These are phyloP conservation scores for Ditylenchus weischeri DNA, from an alignment of 2,888 invertebrate genomes.

Conservation along the genomic window DNA sequence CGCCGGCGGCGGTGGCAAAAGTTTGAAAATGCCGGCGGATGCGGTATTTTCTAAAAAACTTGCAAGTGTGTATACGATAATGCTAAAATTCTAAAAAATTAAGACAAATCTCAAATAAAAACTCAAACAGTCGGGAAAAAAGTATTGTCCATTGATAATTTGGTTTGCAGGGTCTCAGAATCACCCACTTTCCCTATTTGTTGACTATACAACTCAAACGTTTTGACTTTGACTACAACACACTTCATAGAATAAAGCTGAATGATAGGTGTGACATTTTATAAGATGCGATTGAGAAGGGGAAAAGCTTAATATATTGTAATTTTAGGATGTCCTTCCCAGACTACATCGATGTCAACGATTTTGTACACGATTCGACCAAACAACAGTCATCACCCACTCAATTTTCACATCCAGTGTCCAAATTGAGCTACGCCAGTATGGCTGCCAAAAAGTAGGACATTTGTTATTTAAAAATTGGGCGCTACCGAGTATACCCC, in stretches of 20 bases:
- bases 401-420: background rate
- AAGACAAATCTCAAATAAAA: too few relatives aligned
- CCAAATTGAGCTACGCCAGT: conserved; percentile 32
- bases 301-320: conserved; percentile 17
- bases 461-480: too few relatives aligned
- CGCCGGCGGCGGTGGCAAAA: too few relatives aligned
- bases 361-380: conserved; percentile 65
- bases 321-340: conserved; percentile 75
- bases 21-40: too few relatives aligned
- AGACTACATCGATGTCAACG: conserved; percentile 74
- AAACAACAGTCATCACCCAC: conserved; percentile 9
- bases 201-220: conserved; percentile 81
- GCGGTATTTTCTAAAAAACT: too few relatives aligned
- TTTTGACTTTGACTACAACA: conserved; percentile 82
- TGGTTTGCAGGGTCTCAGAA: conserved; percentile 70
- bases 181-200: conserved; percentile 79
- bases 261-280: conserved; percentile 72
- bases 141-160: too few relatives aligned
- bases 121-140: too few relatives aligned
- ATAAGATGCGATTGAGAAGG: too few relatives aligned
- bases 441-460: conserved; percentile 25
- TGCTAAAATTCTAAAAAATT: too few relatives aligned
- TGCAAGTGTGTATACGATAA: too few relatives aligned
- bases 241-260: conserved; percentile 78
- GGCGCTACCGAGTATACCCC: too few relatives aligned